phyloP scores from a whole-genome alignment of 2,797 vertebrate genomes.

The Lacerta viridis region DNA sequence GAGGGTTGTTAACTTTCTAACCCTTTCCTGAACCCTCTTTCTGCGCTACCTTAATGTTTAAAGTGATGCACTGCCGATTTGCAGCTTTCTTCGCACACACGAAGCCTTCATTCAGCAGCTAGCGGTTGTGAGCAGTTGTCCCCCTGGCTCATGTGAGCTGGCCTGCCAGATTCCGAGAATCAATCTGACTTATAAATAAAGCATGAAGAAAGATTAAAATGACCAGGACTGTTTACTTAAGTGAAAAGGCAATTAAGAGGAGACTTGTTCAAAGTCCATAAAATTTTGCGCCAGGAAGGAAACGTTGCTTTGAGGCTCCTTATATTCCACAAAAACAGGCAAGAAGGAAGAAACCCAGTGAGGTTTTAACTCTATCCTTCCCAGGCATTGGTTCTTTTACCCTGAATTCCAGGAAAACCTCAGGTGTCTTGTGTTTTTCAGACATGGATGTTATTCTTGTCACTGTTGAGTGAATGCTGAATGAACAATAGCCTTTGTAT shows the following conservation, averaged over 20 bases:
- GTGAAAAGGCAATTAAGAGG: constrained; percentile 22
- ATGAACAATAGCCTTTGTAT: too few relatives aligned
- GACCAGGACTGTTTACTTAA: constrained; percentile 20
- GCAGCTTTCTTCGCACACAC: neutral
- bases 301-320: neutral
- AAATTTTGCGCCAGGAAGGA: neutral
- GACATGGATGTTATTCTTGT: neutral
- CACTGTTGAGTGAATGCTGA: neutral
- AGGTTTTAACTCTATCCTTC: neutral
- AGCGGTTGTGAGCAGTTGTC: neutral
- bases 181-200: constrained; percentile 23
- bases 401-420: neutral
- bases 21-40: neutral
- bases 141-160: neutral
- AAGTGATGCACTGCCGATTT: neutral
- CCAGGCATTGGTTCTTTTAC: neutral
- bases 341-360: neutral
- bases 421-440: neutral
- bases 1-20: neutral
- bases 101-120: neutral
- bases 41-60: neutral
- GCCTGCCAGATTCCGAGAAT: neutral
- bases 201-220: constrained; percentile 25
- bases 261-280: constrained; percentile 24
- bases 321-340: neutral